phyloP scores from a whole-genome alignment of 2,797 vertebrate genomes.

The Enteromius argenteus region DNA sequence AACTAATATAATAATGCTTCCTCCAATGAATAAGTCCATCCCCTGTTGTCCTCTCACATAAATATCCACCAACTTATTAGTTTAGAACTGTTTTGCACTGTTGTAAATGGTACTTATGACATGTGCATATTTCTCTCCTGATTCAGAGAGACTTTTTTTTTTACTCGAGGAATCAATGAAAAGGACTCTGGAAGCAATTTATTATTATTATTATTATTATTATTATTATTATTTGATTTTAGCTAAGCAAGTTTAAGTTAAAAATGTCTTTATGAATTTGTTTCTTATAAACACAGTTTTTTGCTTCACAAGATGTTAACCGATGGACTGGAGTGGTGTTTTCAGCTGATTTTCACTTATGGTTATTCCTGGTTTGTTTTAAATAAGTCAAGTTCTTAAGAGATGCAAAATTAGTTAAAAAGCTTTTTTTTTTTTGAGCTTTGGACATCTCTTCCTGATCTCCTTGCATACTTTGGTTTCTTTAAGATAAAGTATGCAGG shows the following conservation, averaged over 20 bases:
- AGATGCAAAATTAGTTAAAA: neutral
- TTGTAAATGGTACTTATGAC: neutral
- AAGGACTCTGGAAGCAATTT: too few relatives aligned
- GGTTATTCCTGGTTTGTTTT: neutral
- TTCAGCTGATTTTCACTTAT: neutral
- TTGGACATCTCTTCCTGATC: neutral
- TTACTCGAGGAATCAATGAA: neutral
- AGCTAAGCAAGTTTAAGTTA: neutral
- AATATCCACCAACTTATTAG: neutral
- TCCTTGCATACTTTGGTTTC: slow-evolving; percentile 1
- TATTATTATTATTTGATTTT: too few relatives aligned
- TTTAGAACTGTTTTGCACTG: neutral
- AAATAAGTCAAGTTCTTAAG: neutral
- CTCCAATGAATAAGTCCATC: too few relatives aligned
- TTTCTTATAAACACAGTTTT: neutral
- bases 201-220: too few relatives aligned
- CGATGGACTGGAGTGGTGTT: neutral
- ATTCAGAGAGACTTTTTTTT: neutral
- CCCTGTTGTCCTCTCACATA: neutral
- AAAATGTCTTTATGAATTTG: neutral
- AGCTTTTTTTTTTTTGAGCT: neutral
- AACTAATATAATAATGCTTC: neutral
- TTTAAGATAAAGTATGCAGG: slow-evolving; percentile 90
- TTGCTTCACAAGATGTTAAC: neutral
- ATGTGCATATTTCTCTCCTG: neutral